Evolutionary conservation across 2,797 vertebrate genomes (phyloP).

Genomic region (Nothura maculosa): DNA sequence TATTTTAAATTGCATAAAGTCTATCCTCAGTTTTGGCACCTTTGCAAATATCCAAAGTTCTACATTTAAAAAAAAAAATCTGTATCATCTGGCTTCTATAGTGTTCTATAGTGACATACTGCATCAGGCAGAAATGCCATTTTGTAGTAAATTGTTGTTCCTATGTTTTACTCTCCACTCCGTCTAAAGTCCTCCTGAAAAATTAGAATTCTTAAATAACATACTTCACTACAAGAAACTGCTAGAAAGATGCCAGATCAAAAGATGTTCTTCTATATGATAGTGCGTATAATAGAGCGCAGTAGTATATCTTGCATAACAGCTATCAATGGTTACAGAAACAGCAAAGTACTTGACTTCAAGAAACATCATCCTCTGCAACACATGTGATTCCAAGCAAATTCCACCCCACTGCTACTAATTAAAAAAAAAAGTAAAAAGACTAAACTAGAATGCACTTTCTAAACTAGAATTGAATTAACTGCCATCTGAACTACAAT

Average conservation of each 20-base stretch:
- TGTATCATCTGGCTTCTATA: not conserved
- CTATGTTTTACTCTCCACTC: not conserved
- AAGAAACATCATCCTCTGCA: not conserved
- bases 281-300: not conserved
- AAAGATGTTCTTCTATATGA: not conserved
- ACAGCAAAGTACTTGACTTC: not conserved
- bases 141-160: not conserved
- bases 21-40: not conserved
- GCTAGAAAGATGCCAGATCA: not conserved
- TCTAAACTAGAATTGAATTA: not conserved
- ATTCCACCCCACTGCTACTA: not conserved
- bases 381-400: not conserved
- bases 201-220: not conserved
- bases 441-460: slow-evolving; percentile 9
- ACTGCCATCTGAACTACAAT: not conserved
- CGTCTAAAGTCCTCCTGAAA: not conserved
- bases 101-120: not conserved
- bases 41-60: not conserved
- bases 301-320: not conserved
- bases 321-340: not conserved
- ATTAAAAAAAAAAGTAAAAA: not conserved
- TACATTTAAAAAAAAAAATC: not conserved
- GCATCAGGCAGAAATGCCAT: not conserved
- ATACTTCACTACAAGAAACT: not conserved
- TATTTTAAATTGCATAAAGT: not conserved